These are phyloP conservation scores for Hemicrepidius hirtus DNA, from an alignment of 2,888 invertebrate genomes.

Conservation along the genomic window DNA sequence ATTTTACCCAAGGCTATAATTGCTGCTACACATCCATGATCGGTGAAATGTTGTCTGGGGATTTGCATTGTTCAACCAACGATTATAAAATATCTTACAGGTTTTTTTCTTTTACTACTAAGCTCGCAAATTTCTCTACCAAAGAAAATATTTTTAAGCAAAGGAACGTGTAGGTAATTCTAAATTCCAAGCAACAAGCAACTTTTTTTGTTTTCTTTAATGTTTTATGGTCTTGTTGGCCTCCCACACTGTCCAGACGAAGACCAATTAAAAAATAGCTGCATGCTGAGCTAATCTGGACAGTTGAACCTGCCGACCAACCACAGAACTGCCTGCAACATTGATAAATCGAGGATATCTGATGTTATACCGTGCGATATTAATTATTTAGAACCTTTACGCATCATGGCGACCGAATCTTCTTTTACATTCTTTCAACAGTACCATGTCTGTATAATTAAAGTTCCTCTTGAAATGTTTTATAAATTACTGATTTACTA, in stretches of 20 bases:
- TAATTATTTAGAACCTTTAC: constrained; percentile 17
- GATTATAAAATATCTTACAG: not conserved
- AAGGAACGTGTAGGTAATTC: constrained; percentile 14
- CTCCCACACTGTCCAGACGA: constrained; percentile 61
- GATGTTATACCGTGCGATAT: constrained; percentile 33
- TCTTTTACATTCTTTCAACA: not conserved
- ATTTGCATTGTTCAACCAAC: constrained; percentile 44
- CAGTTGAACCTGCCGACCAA: constrained; percentile 66
- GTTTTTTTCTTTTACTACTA: not conserved
- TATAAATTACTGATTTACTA: too few species aligned
- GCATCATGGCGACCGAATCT: constrained; percentile 25
- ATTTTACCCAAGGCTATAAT: constrained; percentile 32
- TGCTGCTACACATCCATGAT: constrained; percentile 40
- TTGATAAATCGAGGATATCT: constrained; percentile 61
- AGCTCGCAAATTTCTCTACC: constrained; percentile 1
- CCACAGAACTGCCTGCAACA: constrained; percentile 64
- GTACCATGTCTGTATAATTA: not conserved
- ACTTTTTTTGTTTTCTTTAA: constrained; percentile 39
- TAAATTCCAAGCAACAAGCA: constrained; percentile 32
- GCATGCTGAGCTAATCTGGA: constrained; percentile 66
- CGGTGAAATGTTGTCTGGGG: constrained; percentile 33
- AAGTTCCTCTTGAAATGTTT: too few species aligned
- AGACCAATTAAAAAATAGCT: constrained; percentile 72
- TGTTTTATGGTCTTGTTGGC: constrained; percentile 52
- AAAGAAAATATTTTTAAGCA: not conserved